Conservation (phyloP, 2,888 invertebrate genomes). For the Blomia tropicalis region DNA sequence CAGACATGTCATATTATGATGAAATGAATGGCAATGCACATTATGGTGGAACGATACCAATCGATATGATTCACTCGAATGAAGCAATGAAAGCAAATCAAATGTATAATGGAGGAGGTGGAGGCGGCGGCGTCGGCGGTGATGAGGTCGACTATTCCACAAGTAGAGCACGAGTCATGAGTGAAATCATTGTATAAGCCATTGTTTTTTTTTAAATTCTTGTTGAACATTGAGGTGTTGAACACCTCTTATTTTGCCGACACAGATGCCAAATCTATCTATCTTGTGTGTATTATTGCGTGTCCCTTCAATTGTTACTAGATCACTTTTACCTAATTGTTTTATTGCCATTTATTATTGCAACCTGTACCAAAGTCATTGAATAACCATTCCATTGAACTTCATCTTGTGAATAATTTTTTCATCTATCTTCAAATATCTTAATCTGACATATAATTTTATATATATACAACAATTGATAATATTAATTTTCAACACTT, state of each 20-base stretch:
- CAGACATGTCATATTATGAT: conserved; percentile 86
- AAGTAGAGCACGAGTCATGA: conserved; percentile 64
- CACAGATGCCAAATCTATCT: not conserved
- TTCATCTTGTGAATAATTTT: not conserved
- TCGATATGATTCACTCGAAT: conserved; percentile 6
- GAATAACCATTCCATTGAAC: too few species aligned
- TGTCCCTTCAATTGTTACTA: not conserved
- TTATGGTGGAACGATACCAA: conserved; percentile 16
- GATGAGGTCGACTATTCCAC: conserved; percentile 21
- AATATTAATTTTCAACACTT: too few species aligned
- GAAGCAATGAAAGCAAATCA: conserved; percentile 41
- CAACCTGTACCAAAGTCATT: not conserved
- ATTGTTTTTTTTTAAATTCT: too few species aligned
- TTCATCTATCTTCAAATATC: not conserved
- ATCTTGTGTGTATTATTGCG: not conserved
- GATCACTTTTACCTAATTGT: not conserved
- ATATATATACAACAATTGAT: too few species aligned
- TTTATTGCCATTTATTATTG: not conserved
- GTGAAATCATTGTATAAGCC: conserved; percentile 78
- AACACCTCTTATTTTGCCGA: not conserved
- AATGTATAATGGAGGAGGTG: conserved; percentile 50
- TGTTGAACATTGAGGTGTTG: not conserved
- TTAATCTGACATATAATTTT: not conserved
- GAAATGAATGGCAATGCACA: conserved; percentile 51
- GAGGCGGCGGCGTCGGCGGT: not conserved